Percentiles rank a stretch among this genome's conserved stretches.
phyloP scores from a whole-genome alignment of 2,113 vertebrate species.

The Sinocyclocheilus anophthalmus region DNA sequence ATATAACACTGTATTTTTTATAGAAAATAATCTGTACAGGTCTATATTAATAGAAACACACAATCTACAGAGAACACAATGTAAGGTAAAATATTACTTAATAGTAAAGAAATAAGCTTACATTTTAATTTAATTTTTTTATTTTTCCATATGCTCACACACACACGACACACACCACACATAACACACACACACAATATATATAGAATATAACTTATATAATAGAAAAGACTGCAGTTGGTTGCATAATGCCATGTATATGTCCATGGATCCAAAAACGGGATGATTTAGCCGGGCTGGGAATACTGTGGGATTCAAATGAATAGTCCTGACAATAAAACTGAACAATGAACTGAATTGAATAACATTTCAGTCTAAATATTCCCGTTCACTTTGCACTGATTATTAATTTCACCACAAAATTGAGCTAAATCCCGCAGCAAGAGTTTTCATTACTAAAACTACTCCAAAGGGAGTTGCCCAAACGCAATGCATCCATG shows the following conservation, averaged over 20 bases:
- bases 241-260: not conserved
- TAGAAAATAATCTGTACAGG: not conserved
- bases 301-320: not conserved
- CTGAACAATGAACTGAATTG: not conserved
- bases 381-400: not conserved
- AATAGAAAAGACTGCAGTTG: not conserved
- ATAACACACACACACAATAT: too few species aligned
- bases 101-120: not conserved
- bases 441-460: not conserved
- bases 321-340: not conserved
- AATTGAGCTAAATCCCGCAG: not conserved
- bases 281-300: not conserved
- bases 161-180: too few species aligned
- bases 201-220: too few species aligned
- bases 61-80: not conserved
- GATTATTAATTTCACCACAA: not conserved
- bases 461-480: not conserved
- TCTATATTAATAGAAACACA: not conserved
- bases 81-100: not conserved
- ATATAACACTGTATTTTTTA: not conserved
- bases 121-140: constrained; percentile 60
- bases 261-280: not conserved
- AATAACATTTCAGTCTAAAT: not conserved
- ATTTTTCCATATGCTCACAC: too few species aligned
- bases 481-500: not conserved